Base-by-base conservation (phyloP, 2,113 vertebrate genomes). In the Triplophysa tibetana region DNA sequence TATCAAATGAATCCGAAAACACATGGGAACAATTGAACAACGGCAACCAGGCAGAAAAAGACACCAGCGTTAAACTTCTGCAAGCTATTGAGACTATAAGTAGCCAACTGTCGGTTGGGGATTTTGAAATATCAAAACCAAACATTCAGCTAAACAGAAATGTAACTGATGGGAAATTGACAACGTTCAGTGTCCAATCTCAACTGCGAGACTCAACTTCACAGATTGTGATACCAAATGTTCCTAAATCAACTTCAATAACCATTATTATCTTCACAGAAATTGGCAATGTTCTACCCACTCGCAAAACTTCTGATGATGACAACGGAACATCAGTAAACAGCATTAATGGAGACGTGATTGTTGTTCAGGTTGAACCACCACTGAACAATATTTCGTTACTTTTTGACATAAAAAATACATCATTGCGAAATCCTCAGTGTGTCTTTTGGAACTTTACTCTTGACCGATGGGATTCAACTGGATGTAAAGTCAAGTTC, bases 401-500 rank as follows among this genome's bases (percentile, higher is more conserved):
- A 74, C 87, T 75, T 4, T 96, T 93, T 0, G 81, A 88, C 12
- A 92, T 93, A 86, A 82, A 88, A 38, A 91, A 93, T 61, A 85
- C 75, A 41, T 86, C 85, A 14, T 78, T 81, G 50, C 63, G 72
- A 0, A 48, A 81, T 19, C 87, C 90, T 2, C 89, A 87, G 52
- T 98, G 95, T 0, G 93, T 94, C 1, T 95, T 92, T 62, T 96
- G 95, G 95, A 93, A 95, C 83, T 93, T 89, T 1, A 3, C 0
- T 0, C 82, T 89, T 0, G 87, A 87, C 0, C 84, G 64, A 0
- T 96, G 96, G 96, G 94, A 95, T 8, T 29, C 85, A 0, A 3
- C 73, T 0, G 88, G 85, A 0, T 97, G 96, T 75, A 0, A 1
- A 0, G 74, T 86, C 0, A 12, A 72, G 0, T 89, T 21, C 0